Conservation (phyloP, 2,797 vertebrate species). For the Lemur catta region DNA sequence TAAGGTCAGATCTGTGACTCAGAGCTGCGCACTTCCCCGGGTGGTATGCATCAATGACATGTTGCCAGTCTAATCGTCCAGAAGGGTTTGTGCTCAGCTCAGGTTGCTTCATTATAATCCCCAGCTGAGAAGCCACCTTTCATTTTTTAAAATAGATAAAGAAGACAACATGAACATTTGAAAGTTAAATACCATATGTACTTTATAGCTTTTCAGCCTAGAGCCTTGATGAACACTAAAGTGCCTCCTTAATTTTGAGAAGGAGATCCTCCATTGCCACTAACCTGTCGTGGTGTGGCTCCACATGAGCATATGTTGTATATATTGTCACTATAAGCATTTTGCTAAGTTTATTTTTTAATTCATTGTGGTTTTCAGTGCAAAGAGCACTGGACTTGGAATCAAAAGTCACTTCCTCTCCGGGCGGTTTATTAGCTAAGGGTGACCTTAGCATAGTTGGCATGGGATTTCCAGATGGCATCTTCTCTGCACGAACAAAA, state of each 20-base stretch:
- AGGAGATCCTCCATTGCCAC: neutral
- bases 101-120: slow-evolving; percentile 60
- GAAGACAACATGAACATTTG: slow-evolving; percentile 32
- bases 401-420: slow-evolving; percentile 58
- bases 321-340: neutral
- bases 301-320: neutral
- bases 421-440: slow-evolving; percentile 39
- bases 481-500: slow-evolving; percentile 20
- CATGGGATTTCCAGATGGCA: slow-evolving; percentile 38
- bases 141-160: slow-evolving; percentile 24
- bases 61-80: neutral
- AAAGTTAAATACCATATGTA: neutral
- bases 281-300: neutral
- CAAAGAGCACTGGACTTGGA: slow-evolving; percentile 32
- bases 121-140: slow-evolving; percentile 20
- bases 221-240: neutral
- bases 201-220: neutral
- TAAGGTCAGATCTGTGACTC: slow-evolving; percentile 80
- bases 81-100: slow-evolving; percentile 52
- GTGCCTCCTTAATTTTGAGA: neutral
- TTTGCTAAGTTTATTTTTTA: slow-evolving; percentile 38
- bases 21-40: slow-evolving; percentile 58
- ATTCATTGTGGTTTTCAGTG: slow-evolving; percentile 40
- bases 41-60: slow-evolving; percentile 45
- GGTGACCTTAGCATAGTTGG: slow-evolving; percentile 30